Conservation (phyloP, 1,140 invertebrate species). For the Drosophila ironensis region DNA sequence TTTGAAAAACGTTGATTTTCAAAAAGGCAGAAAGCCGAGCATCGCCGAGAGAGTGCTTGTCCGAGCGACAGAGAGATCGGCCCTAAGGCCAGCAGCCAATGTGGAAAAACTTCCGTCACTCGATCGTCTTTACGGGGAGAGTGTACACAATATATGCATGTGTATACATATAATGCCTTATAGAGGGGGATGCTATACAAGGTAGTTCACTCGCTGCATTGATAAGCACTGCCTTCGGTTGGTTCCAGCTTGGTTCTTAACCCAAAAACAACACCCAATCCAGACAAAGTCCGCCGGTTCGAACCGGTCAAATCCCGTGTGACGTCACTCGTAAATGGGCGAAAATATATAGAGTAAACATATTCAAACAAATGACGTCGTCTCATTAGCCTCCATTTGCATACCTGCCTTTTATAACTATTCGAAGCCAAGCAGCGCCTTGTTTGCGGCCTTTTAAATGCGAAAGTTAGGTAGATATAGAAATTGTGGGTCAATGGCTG, state of each 20-base stretch:
- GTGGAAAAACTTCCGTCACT: constrained; percentile 57
- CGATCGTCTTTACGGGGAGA: constrained; percentile 33
- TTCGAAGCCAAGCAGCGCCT: background rate
- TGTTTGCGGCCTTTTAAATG: background rate
- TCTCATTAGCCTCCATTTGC: background rate
- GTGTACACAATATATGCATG: background rate
- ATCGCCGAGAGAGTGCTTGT: background rate
- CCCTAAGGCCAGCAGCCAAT: constrained; percentile 27
- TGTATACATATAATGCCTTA: background rate
- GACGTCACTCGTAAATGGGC: constrained; percentile 11
- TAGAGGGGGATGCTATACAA: constrained; percentile 18
- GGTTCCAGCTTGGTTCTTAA: constrained; percentile 28
- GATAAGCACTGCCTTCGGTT: constrained; percentile 39
- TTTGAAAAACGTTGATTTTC: constrained; percentile 70
- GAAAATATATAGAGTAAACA: constrained; percentile 4
- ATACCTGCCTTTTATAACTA: background rate
- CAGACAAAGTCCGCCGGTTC: constrained; percentile 22
- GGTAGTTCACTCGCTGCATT: constrained; percentile 36
- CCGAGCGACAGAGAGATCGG: constrained; percentile 7
- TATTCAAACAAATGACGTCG: background rate
- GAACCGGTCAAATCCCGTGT: constrained; percentile 25
- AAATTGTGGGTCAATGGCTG: too few relatives aligned
- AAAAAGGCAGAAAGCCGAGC: constrained; percentile 31
- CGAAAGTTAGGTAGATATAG: background rate
- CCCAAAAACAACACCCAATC: constrained; percentile 8